Evolutionary conservation across 2,888 invertebrate species (phyloP).

Genomic region (Anticlea derivata): DNA sequence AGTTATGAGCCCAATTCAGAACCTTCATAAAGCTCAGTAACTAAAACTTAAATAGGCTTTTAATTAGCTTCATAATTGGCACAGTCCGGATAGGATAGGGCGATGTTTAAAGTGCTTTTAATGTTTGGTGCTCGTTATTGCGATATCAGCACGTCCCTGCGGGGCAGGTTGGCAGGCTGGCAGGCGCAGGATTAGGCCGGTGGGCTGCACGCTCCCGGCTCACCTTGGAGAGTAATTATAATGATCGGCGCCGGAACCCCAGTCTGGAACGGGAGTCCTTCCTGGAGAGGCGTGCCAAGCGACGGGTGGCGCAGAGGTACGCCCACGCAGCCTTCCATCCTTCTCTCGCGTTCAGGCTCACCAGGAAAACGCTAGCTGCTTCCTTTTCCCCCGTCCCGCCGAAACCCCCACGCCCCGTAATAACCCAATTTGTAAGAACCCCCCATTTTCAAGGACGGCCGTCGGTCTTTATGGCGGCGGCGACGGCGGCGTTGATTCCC

Average conservation of each 20-base stretch:
- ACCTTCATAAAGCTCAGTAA: constrained; percentile 57
- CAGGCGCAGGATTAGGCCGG: constrained; percentile 66
- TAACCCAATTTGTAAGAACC: constrained; percentile 85
- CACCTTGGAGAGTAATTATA: constrained; percentile 84
- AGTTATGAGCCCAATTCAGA: constrained; percentile 43
- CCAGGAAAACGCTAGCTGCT: constrained; percentile 35
- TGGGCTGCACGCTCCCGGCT: constrained; percentile 72
- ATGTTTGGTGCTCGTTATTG: constrained; percentile 71
- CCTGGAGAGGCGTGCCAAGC: constrained; percentile 79
- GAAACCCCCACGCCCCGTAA: constrained; percentile 76
- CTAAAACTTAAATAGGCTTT: constrained; percentile 58
- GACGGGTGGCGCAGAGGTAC: constrained; percentile 76
- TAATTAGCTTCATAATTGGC: constrained; percentile 70
- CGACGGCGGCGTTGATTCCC: constrained; percentile 83
- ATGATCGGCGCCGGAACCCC: constrained; percentile 80
- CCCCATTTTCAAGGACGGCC: constrained; percentile 84
- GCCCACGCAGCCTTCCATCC: constrained; percentile 69
- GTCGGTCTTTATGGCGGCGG: constrained; percentile 83
- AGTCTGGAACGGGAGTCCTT: constrained; percentile 77
- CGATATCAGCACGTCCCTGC: constrained; percentile 69
- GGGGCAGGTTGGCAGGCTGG: constrained; percentile 54
- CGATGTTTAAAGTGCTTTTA: constrained; percentile 72
- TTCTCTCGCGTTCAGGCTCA: constrained; percentile 43
- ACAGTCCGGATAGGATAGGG: constrained; percentile 62
- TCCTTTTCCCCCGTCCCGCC: constrained; percentile 66